Conservation (phyloP, 2,888 invertebrate species). For the Nysson spinosus region DNA sequence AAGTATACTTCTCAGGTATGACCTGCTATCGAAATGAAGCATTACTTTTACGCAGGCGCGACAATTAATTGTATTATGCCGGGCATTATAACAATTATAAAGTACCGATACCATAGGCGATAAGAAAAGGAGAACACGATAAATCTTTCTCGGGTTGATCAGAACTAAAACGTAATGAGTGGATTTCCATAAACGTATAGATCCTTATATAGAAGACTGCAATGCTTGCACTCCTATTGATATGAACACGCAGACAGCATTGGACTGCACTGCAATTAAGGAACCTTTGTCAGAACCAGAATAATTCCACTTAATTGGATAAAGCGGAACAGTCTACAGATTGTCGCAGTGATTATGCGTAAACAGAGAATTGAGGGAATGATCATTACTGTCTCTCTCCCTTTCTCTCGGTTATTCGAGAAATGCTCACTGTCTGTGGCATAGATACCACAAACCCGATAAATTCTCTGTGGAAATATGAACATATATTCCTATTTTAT, state of each 20-base stretch:
- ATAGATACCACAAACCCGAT: no score
- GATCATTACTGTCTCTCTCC: background rate
- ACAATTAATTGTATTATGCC: no score
- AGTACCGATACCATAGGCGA: background rate
- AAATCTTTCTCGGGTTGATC: background rate
- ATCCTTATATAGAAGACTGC: background rate
- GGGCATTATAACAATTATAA: background rate
- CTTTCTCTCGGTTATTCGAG: no score
- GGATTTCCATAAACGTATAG: constrained; percentile 6
- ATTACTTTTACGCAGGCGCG: no score
- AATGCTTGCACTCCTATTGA: background rate
- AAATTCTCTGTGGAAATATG: no score
- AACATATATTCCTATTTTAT: no score
- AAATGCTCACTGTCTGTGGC: no score
- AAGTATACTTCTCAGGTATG: no score
- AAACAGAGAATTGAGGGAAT: background rate
- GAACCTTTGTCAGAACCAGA: constrained; percentile 8
- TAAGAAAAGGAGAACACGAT: background rate
- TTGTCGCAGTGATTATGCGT: background rate
- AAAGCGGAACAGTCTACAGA: background rate
- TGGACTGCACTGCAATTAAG: constrained; percentile 1
- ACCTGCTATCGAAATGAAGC: no score
- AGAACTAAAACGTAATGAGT: background rate
- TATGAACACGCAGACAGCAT: background rate
- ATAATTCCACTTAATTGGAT: constrained; percentile 16